Base-by-base conservation (phyloP, 2,113 vertebrate species). In the Leptobrachium leishanense region DNA sequence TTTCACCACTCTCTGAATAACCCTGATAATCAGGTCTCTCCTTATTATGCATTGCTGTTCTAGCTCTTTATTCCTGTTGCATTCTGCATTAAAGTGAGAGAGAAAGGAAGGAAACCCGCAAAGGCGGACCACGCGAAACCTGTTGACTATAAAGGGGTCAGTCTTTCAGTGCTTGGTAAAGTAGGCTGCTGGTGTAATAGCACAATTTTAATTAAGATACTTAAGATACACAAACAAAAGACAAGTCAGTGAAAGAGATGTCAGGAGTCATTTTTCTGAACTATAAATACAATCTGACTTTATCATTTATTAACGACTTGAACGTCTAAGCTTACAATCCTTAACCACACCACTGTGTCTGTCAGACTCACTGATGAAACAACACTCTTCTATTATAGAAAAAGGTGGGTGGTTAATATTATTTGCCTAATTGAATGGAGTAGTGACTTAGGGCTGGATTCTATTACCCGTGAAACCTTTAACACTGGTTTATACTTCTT, bases 251-350 rank as follows among this genome's bases (percentile, higher is more conserved):
- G 78, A 81, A 74, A 74, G 72, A 81, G 64, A 74, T 81, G 78
- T 81, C 67, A 68, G 44, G 64, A 7, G 50, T 53, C 72, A 44
- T 74, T 72, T 74, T 74, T 74, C 78, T 62, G 64, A 81, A 74
- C 78, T 81, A 81, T 81, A 81, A 81, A 81, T 74, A 81, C 78
- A 81, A 74, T 81, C 78, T 74, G n/a, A 81, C 78, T 41, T 68
- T 46, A 74, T 81, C n/a, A 81, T 72, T 81, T 68, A 81, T 81
- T 81, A 62, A 81, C 74, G 78, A 70, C 6, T n/a, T 68, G 40
- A 57, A 68, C 15, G 64, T 74, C 64, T 81, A 62, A 2, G 1
- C 50, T 81, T 81, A 81, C 78, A 74, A 15, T 42, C 53, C 78
- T 68, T 81, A 81, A 81, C 65, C 72, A 81, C 71, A 74, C 31